phyloP scores from a whole-genome alignment of 2,113 vertebrate species.

The Alosa alosa region DNA sequence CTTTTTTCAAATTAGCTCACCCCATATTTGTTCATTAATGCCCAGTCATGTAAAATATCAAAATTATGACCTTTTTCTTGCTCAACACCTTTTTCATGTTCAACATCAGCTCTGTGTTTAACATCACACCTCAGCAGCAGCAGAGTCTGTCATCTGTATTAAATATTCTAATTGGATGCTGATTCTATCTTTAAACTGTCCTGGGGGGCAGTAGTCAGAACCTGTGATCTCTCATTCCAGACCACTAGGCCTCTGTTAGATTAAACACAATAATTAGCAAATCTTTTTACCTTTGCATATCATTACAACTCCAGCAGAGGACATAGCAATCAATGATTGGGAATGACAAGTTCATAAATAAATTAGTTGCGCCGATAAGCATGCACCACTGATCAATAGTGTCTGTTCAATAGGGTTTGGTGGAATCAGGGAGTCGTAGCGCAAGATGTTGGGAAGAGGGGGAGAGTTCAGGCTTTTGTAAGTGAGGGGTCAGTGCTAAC shows the following conservation, averaged over 20 bases:
- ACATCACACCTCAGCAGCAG: background rate
- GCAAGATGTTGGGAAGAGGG: background rate
- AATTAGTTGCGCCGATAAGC: slow-evolving; percentile 85
- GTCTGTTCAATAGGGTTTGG: slow-evolving; percentile 72
- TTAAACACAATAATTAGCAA: slow-evolving; percentile 89
- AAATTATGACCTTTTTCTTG: background rate
- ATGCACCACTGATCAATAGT: slow-evolving; percentile 79
- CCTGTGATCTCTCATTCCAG: slow-evolving; percentile 82
- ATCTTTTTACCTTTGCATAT: slow-evolving; percentile 85
- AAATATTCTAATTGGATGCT: slow-evolving; percentile 36
- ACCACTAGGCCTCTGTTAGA: slow-evolving; percentile 85
- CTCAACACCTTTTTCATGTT: background rate
- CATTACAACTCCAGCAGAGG: slow-evolving; percentile 84
- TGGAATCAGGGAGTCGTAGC: slow-evolving; percentile 32
- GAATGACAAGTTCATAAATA: slow-evolving; percentile 96
- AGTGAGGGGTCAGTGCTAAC: no score
- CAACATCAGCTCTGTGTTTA: background rate
- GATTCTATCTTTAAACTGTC: slow-evolving; percentile 40
- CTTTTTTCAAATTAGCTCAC: background rate
- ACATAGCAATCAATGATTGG: slow-evolving; percentile 83
- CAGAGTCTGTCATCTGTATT: background rate
- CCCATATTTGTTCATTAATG: background rate
- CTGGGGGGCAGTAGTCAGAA: slow-evolving; percentile 79
- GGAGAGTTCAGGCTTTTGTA: background rate
- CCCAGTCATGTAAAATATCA: background rate